A percentile compares a stretch with the other conserved stretches of the same genome.
phyloP scores from a whole-genome alignment of 2,113 vertebrate genomes.

The Otis tarda region DNA sequence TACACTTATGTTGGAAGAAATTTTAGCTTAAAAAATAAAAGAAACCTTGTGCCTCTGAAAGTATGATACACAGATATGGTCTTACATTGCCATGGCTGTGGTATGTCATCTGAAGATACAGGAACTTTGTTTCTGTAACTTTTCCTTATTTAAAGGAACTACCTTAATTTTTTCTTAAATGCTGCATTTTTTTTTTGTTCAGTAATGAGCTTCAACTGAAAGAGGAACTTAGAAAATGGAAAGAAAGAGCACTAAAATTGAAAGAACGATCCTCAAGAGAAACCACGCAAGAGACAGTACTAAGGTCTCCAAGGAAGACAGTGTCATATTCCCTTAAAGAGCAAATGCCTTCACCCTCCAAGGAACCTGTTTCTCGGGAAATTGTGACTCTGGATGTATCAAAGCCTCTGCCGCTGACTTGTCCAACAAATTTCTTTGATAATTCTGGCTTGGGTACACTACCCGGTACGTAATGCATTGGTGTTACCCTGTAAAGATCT shows the following conservation, averaged over 20 bases:
- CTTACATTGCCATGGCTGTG: background rate
- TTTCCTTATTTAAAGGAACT: background rate
- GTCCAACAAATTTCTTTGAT: conserved; percentile 61
- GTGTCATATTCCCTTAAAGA: background rate
- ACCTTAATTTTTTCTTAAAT: background rate
- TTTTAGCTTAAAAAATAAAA: background rate
- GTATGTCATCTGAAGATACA: background rate
- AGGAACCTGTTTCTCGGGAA: background rate
- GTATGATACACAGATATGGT: background rate
- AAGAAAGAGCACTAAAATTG: conserved; percentile 43
- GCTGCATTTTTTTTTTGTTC: background rate
- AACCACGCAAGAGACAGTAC: background rate
- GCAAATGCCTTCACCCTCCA: background rate
- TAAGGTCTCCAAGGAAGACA: conserved; percentile 48
- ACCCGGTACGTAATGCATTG: background rate
- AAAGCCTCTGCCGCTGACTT: background rate
- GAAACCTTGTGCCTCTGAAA: background rate
- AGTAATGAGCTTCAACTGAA: conserved; percentile 50
- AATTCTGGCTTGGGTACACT: conserved; percentile 39
- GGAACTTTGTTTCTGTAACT: background rate
- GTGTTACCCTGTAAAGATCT: background rate
- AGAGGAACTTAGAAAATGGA: conserved; percentile 66
- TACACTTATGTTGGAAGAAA: background rate
- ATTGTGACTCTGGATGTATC: background rate
- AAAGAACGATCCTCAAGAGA: conserved; percentile 18